Base-by-base conservation (phyloP, 2,113 vertebrate genomes). In the Erythrolamprus reginae region DNA sequence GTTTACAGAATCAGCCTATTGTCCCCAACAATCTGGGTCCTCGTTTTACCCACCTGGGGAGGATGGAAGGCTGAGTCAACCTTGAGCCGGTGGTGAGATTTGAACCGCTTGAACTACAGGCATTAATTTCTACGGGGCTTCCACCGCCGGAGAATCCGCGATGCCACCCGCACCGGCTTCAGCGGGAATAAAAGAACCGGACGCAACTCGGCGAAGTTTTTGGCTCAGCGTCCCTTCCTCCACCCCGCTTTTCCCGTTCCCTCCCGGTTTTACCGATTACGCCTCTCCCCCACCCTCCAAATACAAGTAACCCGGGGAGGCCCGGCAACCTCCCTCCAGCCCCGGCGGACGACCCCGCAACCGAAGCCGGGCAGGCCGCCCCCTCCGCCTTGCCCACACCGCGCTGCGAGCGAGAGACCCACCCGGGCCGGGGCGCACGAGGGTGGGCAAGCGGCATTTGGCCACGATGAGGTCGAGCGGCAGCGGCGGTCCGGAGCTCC, bases 381-480 rank as follows among this genome's bases (percentile, higher is more conserved):
- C 17, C 50, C 50, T 23, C 13, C 82, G 38, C 42, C 82, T 10
- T 10, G 9, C 42, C 42, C 45, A 26, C 82, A 26, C 82, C 42
- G 42, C 70, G 24, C 42, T 47, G 23, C 91, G 88, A 52, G 0
- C 45, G 56, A 24, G 38, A 90, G 58, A 92, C 94, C 91, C 98
- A 99, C 98, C 98, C 97, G 97, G 98, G 84, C 97, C 97, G 82
- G 98, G 97, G 56, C 98, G 97, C 91, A 98, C 98, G 94, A 99
- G 97, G 17, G 98, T 97, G 89, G 98, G 98, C 96, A 99, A 96
- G 89, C 98, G 98, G 96, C 98, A 98, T 97, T 98, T 98, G 96
- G 98, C 98, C 96, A 99, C 98, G 96, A 99, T 98, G 89, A 98
- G 97, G 94, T 99, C 98, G 89, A 99, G 94, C 85, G 98, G 98